Evolutionary conservation across 1,140 invertebrate genomes (phyloP).

Genomic region (Tyrophagus putrescentiae): DNA sequence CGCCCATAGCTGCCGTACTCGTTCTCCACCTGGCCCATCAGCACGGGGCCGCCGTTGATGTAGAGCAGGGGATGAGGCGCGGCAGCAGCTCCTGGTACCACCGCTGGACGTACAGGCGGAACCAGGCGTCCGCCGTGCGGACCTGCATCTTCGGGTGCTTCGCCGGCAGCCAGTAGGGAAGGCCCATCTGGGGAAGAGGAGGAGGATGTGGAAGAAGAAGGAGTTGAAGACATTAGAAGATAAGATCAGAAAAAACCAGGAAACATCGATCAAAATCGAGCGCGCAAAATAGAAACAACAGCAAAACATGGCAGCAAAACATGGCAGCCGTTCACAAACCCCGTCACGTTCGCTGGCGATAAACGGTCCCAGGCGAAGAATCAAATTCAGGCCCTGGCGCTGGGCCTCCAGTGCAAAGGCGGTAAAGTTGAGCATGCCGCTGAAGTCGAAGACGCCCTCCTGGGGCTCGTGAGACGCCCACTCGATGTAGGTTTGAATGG

Average conservation of each 20-base stretch:
- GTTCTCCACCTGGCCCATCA: slow-evolving; percentile 32
- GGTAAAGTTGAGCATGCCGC: background rate
- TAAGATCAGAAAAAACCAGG: background rate
- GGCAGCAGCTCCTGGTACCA: slow-evolving; percentile 47
- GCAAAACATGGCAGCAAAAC: too few species aligned
- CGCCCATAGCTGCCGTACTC: slow-evolving; percentile 24
- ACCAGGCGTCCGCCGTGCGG: slow-evolving; percentile 35
- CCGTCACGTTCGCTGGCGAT: slow-evolving; percentile 69
- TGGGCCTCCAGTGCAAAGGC: background rate
- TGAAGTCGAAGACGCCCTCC: slow-evolving; percentile 1
- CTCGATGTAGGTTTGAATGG: slow-evolving; percentile 51
- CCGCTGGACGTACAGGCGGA: slow-evolving; percentile 42
- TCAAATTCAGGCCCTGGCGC: background rate
- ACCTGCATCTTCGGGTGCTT: slow-evolving; percentile 51
- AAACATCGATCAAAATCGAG: background rate
- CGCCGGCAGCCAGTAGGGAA: slow-evolving; percentile 62
- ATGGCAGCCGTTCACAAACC: slow-evolving; percentile 13
- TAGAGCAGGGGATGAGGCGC: slow-evolving; percentile 44
- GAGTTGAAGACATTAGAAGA: too few species aligned
- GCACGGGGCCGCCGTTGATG: slow-evolving; percentile 33
- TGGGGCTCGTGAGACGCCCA: slow-evolving; percentile 20
- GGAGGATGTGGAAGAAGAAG: slow-evolving; percentile 22
- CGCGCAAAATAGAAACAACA: too few species aligned
- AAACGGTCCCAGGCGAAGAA: slow-evolving; percentile 58
- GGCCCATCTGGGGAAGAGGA: slow-evolving; percentile 57